These are phyloP conservation scores for Parus major DNA, from an alignment of 2,113 vertebrate genomes.

Conservation along the genomic window DNA sequence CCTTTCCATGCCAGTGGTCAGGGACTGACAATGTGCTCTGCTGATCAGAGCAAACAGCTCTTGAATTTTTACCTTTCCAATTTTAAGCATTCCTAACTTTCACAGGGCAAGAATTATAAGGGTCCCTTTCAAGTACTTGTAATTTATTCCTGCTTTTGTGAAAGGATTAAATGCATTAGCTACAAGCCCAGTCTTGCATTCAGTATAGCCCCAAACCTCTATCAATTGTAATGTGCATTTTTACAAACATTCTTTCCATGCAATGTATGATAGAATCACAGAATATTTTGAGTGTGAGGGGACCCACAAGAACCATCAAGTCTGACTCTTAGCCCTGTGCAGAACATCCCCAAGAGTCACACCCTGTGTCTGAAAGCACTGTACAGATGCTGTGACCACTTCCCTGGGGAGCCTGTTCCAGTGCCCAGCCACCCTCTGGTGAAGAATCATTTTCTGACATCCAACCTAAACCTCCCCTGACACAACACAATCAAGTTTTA, in stretches of 20 bases:
- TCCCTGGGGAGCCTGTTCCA: not conserved
- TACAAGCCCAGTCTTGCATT: not conserved
- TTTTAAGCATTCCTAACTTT: slow-evolving; percentile 21
- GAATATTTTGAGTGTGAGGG: not conserved
- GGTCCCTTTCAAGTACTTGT: not conserved
- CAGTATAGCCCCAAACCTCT: not conserved
- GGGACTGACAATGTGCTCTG: not conserved
- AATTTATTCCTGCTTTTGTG: slow-evolving; percentile 19
- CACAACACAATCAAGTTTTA: not conserved
- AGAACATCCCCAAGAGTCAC: not conserved
- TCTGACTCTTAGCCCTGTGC: not conserved
- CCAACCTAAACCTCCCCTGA: not conserved
- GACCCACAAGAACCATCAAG: not conserved
- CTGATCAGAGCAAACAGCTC: not conserved
- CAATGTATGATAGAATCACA: not conserved
- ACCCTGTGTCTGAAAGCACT: accelerated
- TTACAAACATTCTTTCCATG: not conserved
- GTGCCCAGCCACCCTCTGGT: accelerated
- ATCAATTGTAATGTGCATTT: not conserved
- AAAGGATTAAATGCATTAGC: not conserved
- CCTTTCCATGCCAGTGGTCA: not conserved
- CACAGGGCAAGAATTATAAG: not conserved
- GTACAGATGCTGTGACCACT: not conserved
- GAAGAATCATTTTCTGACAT: not conserved
- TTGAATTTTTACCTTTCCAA: slow-evolving; percentile 12